Conservation (phyloP, 2,113 vertebrate species). For the Ia io region DNA sequence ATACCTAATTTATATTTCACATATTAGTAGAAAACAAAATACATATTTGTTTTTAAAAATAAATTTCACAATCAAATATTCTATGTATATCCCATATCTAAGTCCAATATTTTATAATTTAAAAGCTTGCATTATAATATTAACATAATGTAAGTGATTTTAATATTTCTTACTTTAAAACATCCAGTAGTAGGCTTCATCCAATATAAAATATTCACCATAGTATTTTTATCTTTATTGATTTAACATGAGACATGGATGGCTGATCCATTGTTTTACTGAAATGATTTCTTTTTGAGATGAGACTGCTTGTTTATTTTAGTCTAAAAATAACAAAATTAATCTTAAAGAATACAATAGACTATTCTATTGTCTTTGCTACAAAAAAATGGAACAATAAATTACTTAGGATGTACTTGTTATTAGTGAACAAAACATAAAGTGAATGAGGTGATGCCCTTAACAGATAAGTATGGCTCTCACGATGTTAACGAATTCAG, state of each 20-base stretch:
- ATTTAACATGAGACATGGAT: conserved; percentile 8
- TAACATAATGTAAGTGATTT: conserved; percentile 1
- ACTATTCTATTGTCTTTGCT: conserved; percentile 51
- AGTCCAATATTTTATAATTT: conserved; percentile 9
- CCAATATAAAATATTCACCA: background rate
- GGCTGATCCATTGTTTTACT: conserved; percentile 62
- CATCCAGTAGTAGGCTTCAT: background rate
- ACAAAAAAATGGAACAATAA: conserved; percentile 56
- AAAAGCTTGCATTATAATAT: background rate
- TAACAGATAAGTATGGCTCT: conserved; percentile 35
- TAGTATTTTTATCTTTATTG: conserved; percentile 47
- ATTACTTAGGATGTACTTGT: conserved; percentile 51
- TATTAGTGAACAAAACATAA: conserved; percentile 52
- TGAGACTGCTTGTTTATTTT: conserved; percentile 62
- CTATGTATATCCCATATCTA: background rate
- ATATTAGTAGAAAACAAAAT: background rate
- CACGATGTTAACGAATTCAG: background rate
- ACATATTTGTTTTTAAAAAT: background rate
- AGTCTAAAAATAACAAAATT: conserved; percentile 72
- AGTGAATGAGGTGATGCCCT: conserved; percentile 37
- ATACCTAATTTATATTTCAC: background rate
- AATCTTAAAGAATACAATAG: conserved; percentile 62
- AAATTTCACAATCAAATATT: conserved; percentile 13
- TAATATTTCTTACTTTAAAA: background rate
- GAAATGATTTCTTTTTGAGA: conserved; percentile 69